Percentiles rank a stretch among this genome's conserved stretches.
These are phyloP conservation scores for Acrobasis suavella DNA, from an alignment of 2,888 invertebrate species.

Conservation along the genomic window DNA sequence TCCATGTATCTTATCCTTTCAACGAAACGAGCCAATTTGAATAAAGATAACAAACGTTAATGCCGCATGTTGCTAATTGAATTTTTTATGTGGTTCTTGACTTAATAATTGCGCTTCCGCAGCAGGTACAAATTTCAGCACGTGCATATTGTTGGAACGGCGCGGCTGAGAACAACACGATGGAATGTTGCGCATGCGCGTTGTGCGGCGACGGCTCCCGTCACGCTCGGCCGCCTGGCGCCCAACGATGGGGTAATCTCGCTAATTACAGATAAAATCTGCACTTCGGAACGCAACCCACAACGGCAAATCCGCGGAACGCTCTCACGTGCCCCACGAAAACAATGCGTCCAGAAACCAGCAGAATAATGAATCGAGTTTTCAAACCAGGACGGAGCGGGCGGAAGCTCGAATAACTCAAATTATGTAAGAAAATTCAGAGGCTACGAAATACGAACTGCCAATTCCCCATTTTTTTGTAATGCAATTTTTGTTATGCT, in stretches of 20 bases:
- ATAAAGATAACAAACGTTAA: conserved; percentile 23
- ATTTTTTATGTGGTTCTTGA: conserved; percentile 17
- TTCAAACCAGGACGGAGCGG: conserved; percentile 48
- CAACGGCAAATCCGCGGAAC: conserved; percentile 54
- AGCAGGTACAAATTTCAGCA: conserved; percentile 39
- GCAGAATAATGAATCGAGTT: conserved; percentile 49
- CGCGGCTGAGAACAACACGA: conserved; percentile 38
- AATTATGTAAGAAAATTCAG: conserved; percentile 40
- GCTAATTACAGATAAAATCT: conserved; percentile 71
- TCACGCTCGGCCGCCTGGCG: conserved; percentile 46
- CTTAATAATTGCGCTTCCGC: conserved; percentile 35
- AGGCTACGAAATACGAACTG: conserved; percentile 28
- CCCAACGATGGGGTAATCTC: conserved; percentile 45
- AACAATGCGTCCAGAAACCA: conserved; percentile 40
- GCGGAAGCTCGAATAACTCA: conserved; percentile 43
- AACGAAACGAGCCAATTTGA: conserved; percentile 22
- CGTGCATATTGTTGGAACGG: conserved; percentile 43
- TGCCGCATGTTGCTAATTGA: conserved; percentile 16
- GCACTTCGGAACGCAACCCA: conserved; percentile 52
- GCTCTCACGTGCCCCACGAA: conserved; percentile 56
- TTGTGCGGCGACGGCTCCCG: conserved; percentile 30
- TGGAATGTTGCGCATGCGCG: conserved; percentile 46
- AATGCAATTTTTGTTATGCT: conserved; percentile 39
- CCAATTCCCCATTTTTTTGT: conserved; percentile 27
- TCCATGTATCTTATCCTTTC: conserved; percentile 25